Conservation (phyloP, 2,113 vertebrate genomes). For the Vulpes lagopus region DNA sequence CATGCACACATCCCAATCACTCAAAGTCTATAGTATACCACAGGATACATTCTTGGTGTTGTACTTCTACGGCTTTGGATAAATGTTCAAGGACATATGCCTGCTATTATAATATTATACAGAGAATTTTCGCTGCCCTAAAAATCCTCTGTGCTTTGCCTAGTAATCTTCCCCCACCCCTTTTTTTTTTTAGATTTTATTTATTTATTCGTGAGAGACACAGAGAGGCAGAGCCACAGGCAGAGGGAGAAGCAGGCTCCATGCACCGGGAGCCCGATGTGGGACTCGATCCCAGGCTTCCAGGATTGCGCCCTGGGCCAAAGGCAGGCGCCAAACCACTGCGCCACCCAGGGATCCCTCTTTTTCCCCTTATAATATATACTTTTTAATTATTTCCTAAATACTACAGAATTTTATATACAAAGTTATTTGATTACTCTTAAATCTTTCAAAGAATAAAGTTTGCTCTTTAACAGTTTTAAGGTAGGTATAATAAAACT, state of each 20-base stretch:
- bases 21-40: neutral
- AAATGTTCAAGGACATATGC: neutral
- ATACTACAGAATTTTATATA: neutral
- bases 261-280: no score
- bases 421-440: neutral
- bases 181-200: no score
- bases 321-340: no score
- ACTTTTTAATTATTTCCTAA: constrained; percentile 14
- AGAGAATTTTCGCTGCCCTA: neutral
- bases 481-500: neutral
- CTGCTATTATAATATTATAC: neutral
- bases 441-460: neutral
- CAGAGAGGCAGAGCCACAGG: no score
- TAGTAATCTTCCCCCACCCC: no score
- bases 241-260: no score
- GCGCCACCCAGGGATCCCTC: no score
- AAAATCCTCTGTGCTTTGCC: neutral
- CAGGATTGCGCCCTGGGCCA: no score
- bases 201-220: no score
- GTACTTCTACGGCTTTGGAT: neutral
- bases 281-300: no score
- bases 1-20: neutral
- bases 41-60: neutral
- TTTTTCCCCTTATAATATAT: neutral
- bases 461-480: neutral